Evolutionary conservation across 2,888 invertebrate species (phyloP).

Genomic region (Cephus rjabovi): DNA sequence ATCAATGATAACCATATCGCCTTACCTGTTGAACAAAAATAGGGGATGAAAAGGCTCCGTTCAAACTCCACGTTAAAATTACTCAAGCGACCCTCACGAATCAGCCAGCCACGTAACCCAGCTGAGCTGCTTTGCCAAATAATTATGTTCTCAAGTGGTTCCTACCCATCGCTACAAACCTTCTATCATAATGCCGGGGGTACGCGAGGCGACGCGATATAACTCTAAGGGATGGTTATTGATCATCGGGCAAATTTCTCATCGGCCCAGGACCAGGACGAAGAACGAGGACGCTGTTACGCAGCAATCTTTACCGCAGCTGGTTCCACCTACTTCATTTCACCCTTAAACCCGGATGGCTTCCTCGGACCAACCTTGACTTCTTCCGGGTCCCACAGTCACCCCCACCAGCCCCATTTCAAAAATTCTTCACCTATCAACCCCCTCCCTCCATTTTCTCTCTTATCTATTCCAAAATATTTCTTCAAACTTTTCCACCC

Average conservation of each 20-base stretch:
- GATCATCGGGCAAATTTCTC: conserved; percentile 27
- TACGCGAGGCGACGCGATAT: conserved; percentile 1
- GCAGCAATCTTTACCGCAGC: conserved; percentile 2
- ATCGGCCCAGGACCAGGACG: background rate
- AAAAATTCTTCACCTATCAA: conserved; percentile 11
- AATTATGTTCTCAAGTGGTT: conserved; percentile 15
- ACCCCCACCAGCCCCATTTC: conserved; percentile 2
- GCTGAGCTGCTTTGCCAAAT: too few relatives aligned
- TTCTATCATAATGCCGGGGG: background rate
- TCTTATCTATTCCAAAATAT: background rate
- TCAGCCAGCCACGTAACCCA: too few relatives aligned
- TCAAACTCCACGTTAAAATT: too few relatives aligned
- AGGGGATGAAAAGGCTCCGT: too few relatives aligned
- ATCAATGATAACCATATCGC: too few relatives aligned
- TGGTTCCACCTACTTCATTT: conserved; percentile 1
- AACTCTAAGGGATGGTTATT: conserved; percentile 20
- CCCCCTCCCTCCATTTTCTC: conserved; percentile 13
- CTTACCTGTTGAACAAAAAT: too few relatives aligned
- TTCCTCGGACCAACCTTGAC: background rate
- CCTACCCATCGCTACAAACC: background rate
- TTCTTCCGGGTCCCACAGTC: background rate
- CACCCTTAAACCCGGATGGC: background rate
- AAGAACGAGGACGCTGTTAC: background rate
- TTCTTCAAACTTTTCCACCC: conserved; percentile 9
- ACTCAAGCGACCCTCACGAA: too few relatives aligned